phyloP scores from a whole-genome alignment of 2,888 invertebrate genomes.

The Hybos culiciformis region DNA sequence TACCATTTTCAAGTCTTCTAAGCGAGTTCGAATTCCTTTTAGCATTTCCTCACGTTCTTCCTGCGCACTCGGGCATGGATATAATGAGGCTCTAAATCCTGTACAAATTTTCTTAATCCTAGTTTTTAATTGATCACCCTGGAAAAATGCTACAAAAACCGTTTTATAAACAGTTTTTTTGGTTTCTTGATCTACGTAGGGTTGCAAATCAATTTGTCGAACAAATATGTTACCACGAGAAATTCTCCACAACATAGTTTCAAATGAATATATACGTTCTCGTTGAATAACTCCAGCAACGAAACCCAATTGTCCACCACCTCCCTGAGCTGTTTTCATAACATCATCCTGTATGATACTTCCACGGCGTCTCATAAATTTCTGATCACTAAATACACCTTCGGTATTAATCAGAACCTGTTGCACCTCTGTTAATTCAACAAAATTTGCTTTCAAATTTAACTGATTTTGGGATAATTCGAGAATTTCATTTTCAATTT shows the following conservation, averaged over 20 bases:
- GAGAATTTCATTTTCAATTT: constrained; percentile 86
- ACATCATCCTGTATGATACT: not conserved
- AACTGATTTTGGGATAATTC: constrained; percentile 89
- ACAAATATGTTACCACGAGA: constrained; percentile 82
- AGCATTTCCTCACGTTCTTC: constrained; percentile 73
- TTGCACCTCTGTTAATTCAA: constrained; percentile 80
- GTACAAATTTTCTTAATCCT: constrained; percentile 80
- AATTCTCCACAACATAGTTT: constrained; percentile 78
- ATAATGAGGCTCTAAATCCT: constrained; percentile 75
- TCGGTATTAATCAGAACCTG: constrained; percentile 89
- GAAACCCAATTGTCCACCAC: constrained; percentile 46
- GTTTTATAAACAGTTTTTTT: constrained; percentile 60
- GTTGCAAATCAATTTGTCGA: constrained; percentile 63
- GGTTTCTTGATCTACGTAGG: constrained; percentile 61
- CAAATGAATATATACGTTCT: constrained; percentile 73
- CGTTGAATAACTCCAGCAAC: constrained; percentile 77
- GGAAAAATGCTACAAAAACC: constrained; percentile 69
- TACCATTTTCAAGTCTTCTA: constrained; percentile 69
- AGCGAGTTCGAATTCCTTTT: constrained; percentile 67
- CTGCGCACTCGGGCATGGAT: constrained; percentile 73
- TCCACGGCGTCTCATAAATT: constrained; percentile 18
- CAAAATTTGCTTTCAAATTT: constrained; percentile 77
- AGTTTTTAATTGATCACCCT: constrained; percentile 76
- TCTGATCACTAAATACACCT: constrained; percentile 29
- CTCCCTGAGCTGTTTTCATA: constrained; percentile 8